Evolutionary conservation across 2,888 invertebrate species (phyloP), one percentile per base, ranked within the genome.

Genomic region (Drosophila koepferae): DNA sequence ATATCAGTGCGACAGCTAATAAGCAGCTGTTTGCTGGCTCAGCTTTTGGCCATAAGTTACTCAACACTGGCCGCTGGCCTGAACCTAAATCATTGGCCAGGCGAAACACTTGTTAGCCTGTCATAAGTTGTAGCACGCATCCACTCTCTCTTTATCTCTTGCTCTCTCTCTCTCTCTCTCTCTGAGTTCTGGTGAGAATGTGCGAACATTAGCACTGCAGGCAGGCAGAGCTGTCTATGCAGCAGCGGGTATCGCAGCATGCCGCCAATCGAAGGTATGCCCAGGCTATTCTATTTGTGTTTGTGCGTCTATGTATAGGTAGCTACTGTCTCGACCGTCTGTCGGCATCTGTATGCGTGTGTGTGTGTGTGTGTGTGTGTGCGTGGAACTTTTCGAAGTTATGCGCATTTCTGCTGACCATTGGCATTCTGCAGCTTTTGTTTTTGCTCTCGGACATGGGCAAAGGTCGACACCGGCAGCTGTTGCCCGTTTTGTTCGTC

Each of bases 331-430:
- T 74, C 81, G 74, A 56, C 75, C 72, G 82, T 88, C 71, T 89
- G 82, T 64, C 70, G 83, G 63, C 63, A 66, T 66, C 60, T 43
- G 69, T 49, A 73, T 77, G 77, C 70, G 65, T 63, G 61, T 38
- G 63, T 44, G 72, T 82, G 80, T 71, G 65, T 66, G 62, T n/a
- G n/a, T n/a, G n/a, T n/a, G n/a, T n/a, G n/a, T n/a, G n/a, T n/a
- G n/a, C n/a, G n/a, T 61, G 76, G 84, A 90, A 90, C 66, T 86
- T 86, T 90, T 46, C 67, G 78, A 86, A 86, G 89, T 86, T 86
- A 86, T 89, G 85, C 85, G 90, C 75, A 77, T 89, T 90, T 90
- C 80, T 86, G 86, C 86, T 90, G 86, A 90, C 86, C 86, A 86
- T 89, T 84, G 90, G 90, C 84, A 86, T 90, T 86, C 75, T 81